Evolutionary conservation across 2,888 invertebrate species (phyloP), one percentile per base, ranked within the genome.

Genomic region (Linyphia triangularis): DNA sequence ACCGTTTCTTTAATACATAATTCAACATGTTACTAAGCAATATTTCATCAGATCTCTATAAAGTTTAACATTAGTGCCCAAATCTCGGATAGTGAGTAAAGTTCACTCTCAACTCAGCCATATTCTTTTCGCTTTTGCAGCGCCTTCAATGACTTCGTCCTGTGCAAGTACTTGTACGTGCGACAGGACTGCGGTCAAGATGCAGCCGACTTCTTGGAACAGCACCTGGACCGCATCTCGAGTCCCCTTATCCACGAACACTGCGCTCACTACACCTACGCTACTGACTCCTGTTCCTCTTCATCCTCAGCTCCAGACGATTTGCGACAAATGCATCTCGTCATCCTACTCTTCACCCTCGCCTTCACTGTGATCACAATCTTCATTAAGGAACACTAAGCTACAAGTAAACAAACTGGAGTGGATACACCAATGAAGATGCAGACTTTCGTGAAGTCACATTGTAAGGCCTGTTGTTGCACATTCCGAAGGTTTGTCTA

Each of bases 191-290:
- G 91, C 65, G 91, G 91, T 0, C 61, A 75, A 19, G 86, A 89
- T 5, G 91, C 91, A 0, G 90, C 82, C 0, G 33, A 77, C 26
- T 91, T 91, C 69, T 85, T 90, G 26, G 85, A 90, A 24, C 84
- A 90, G 28, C 91, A 91, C 61, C 70, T 90, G 37, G 90, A 89
- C 40, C 57, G 84, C n/a, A 91, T 91, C 13, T 90, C 91, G 16
- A 85, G 90, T 61, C 89, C 90, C 9, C 75, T 91, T 2, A 88
- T 90, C 51, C 89, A 91, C 51, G 89, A 90, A 75, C 91, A 91
- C 72, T 91, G 91, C 61, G 84, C 90, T 10, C 89, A 90, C 26
- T 91, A 90, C 73, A 91, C 90, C 2, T 90, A 90, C 67, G 90
- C 90, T 43, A 79, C 72, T 5, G 88, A 90, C 28, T 79, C 89